Base-by-base conservation (phyloP, 2,797 vertebrate genomes). In the Toxotes lorentzi region DNA sequence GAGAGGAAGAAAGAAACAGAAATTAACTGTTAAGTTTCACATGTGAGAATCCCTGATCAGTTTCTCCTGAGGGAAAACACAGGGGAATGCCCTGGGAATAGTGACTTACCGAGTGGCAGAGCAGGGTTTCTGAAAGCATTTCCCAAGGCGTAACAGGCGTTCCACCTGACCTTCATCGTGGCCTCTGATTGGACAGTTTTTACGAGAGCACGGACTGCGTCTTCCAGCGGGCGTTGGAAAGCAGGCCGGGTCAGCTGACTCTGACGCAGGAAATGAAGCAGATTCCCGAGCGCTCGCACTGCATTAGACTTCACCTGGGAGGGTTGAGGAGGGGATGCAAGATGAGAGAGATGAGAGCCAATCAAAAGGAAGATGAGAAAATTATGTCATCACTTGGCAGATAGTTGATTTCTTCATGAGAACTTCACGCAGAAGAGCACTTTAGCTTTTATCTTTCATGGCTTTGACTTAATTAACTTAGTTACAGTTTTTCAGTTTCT, bases 161-260 rank as follows among this genome's bases (percentile, higher is more conserved):
- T 99, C 98, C 98, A 99, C 50, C 97, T 92, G 74, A 99, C 97
- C 89, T 99, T 99, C 98, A 99, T 99, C 0, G 95, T 97, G 72
- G 97, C 96, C n/a, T 99, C 98, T 0, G 95, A 96, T 65, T 94
- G 93, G 57, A 99, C 95, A 0, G 97, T 97, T 47, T 96, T 94
- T n/a, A 98, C 95, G 7, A 99, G 94, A 58, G 96, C 96, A 69
- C 94, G 94, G 54, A 99, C 92, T 0, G 97, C 95, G 1, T 97
- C 97, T 74, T 98, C 95, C 0, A 98, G 93, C 2, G 97, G 96
- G 24, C 94, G 93, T 67, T 93, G 94, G 72, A 99, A 99, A 8
- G 88, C 95, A 14, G 97, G 94, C 17, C 96, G 96, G 19, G 91
- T 90, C 83, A 99, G 77, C 77, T 99, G 98, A 74, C 85, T 93